Percentiles rank a stretch among this genome's conserved stretches.
phyloP scores from a whole-genome alignment of 2,113 vertebrate genomes.

The Sinocyclocheilus anshuiensis region DNA sequence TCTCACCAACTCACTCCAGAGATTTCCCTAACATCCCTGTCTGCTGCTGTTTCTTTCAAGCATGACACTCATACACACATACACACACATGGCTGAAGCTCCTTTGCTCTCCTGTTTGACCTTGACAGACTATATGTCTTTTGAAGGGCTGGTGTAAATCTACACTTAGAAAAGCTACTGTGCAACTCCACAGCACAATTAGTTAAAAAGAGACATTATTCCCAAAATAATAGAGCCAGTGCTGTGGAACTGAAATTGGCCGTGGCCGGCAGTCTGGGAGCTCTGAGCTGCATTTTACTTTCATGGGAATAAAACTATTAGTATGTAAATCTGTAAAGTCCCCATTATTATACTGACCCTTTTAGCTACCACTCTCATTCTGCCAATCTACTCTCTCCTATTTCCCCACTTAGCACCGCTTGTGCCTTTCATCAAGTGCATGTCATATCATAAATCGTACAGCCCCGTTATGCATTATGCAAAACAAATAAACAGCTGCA shows the following conservation, averaged over 20 bases:
- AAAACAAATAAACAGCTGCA: slow-evolving; percentile 44
- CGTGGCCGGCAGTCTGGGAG: slow-evolving; percentile 46
- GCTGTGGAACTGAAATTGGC: slow-evolving; percentile 53
- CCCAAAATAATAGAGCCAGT: slow-evolving; percentile 52
- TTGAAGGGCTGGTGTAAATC: slow-evolving; percentile 33
- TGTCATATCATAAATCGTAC: slow-evolving; percentile 20
- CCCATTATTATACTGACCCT: slow-evolving; percentile 76
- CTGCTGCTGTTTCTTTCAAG: slow-evolving; percentile 52
- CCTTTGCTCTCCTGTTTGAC: slow-evolving; percentile 45
- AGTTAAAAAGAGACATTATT: slow-evolving; percentile 56
- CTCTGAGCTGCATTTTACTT: slow-evolving; percentile 45
- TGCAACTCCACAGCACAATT: slow-evolving; percentile 49
- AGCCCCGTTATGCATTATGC: background rate
- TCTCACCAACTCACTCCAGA: slow-evolving; percentile 60
- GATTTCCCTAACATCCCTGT: slow-evolving; percentile 58
- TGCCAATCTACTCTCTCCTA: slow-evolving; percentile 69
- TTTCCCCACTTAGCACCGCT: slow-evolving; percentile 18
- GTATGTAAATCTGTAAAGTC: slow-evolving; percentile 80
- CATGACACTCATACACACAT: slow-evolving; percentile 25
- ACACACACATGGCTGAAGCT: slow-evolving; percentile 30
- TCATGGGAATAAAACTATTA: slow-evolving; percentile 74
- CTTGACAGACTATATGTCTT: slow-evolving; percentile 45
- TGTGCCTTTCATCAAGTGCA: background rate
- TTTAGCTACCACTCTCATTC: slow-evolving; percentile 72
- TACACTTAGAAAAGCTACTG: slow-evolving; percentile 32